These are phyloP conservation scores for Hestina assimilis DNA, from an alignment of 1,140 invertebrate species.

Conservation along the genomic window DNA sequence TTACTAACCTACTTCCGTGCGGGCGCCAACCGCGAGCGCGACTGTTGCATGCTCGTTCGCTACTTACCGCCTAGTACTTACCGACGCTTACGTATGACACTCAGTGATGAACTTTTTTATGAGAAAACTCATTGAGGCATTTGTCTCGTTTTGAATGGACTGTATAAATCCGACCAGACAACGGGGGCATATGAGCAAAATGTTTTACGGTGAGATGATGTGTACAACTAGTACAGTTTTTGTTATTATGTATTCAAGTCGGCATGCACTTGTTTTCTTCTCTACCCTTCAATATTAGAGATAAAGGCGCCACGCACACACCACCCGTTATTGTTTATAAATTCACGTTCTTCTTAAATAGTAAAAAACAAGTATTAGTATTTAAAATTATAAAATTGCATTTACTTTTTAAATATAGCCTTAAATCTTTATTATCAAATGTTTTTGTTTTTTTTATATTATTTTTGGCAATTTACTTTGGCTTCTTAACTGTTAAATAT, in stretches of 20 bases:
- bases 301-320: conserved; percentile 51
- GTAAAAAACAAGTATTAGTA: no score
- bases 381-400: no score
- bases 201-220: conserved; percentile 76
- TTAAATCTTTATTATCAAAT: no score
- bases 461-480: no score
- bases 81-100: conserved; percentile 51
- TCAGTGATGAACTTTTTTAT: conserved; percentile 68
- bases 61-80: conserved; percentile 32
- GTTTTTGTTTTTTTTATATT: no score
- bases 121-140: conserved; percentile 40
- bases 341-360: no score
- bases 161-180: conserved; percentile 48
- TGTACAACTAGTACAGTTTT: conserved; percentile 61
- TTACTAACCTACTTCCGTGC: conserved; percentile 78
- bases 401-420: no score
- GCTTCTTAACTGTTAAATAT: no score
- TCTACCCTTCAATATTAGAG: conserved; percentile 12
- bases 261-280: conserved; percentile 53
- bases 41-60: conserved; percentile 43
- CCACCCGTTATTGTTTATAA: conserved; percentile 5
- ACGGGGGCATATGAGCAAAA: conserved; percentile 60
- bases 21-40: conserved; percentile 69
- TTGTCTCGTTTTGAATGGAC: conserved; percentile 56
- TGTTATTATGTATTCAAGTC: conserved; percentile 58